Evolutionary conservation across 1,140 invertebrate species (phyloP), one percentile per base, ranked within the genome.

Genomic region (Drosophila malerkotliana): DNA sequence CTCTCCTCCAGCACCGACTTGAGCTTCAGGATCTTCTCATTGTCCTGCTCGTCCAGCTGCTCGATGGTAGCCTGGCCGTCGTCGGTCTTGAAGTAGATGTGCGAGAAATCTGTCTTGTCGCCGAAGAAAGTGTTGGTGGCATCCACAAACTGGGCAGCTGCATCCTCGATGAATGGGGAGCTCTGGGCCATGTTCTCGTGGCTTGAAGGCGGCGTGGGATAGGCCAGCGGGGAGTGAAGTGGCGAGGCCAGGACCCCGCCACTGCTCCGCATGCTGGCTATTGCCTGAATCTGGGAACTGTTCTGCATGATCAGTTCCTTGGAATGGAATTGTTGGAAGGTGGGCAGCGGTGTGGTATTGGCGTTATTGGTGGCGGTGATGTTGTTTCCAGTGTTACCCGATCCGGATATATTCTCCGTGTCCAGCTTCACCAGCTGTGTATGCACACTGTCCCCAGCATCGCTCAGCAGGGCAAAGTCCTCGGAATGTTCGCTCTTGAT

Each of bases 131-230:
- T 80, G 57, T 91, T 89, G 28, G 49, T 80, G 14, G 74, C 79
- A 26, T 92, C 91, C 15, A 81, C 79, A 56, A 91, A 92, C 67
- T 92, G 91, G 44, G 55, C 87, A 14, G 78, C 82, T 6, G 82
- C 82, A 59, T 92, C 91, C 37, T 92, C 91, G 2, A 92, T 85
- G n/a, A 91, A 92, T 8, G 91, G 91, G 9, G 91, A 92, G 2
- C 90, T 89, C 68, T 92, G 91, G 5, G 88, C 88, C 48, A 92
- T 74, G n/a, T 96, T 96, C 92, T 97, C 96, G 75, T 97, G 96
- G 75, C 96, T 97, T 0, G 96, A 96, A 12, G 96, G 96, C 51
- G 96, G 96, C 3, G 96, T 97, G 8, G 96, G 96, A 91, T 97
- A 97, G 8, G 96, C 95, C 4, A 95, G 74, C 0, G 95, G 95